These are phyloP conservation scores for Actias luna DNA, from an alignment of 2,888 invertebrate species.

Conservation along the genomic window DNA sequence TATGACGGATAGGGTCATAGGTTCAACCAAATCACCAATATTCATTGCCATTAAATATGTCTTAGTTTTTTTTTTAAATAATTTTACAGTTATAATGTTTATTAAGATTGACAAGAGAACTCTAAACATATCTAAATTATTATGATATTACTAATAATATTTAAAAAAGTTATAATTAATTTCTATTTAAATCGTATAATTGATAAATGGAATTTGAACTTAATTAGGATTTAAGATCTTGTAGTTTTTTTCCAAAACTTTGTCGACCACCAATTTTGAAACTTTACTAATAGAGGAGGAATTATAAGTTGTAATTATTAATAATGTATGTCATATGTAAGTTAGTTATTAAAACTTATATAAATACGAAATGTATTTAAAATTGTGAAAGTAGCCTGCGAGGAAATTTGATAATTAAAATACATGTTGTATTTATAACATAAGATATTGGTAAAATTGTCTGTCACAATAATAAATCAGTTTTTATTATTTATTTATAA, in stretches of 20 bases:
- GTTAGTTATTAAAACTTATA: too few species aligned
- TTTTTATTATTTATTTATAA: too few species aligned
- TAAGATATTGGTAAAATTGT: too few species aligned
- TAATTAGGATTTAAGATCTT: conserved; percentile 13
- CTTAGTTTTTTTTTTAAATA: neutral
- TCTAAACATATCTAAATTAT: conserved; percentile 17
- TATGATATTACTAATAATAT: conserved; percentile 25
- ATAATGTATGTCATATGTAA: neutral
- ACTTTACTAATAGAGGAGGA: conserved; percentile 20
- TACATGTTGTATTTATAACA: too few species aligned
- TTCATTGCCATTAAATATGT: too few species aligned
- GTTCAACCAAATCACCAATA: too few species aligned
- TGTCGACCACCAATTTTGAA: conserved; percentile 28
- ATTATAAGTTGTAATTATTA: conserved; percentile 1
- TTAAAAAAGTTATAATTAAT: conserved; percentile 20
- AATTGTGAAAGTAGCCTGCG: too few species aligned
- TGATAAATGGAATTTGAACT: conserved; percentile 11
- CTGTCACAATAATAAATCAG: too few species aligned
- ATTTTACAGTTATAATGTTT: neutral
- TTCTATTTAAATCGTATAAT: conserved; percentile 21
- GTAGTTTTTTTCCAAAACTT: conserved; percentile 21
- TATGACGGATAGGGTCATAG: too few species aligned
- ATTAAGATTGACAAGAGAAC: conserved; percentile 22
- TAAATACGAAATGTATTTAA: too few species aligned
- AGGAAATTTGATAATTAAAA: neutral